A percentile compares a stretch with the other conserved stretches of the same genome.
phyloP scores from a whole-genome alignment of 2,888 invertebrate species.

The Thysanoteuthis rhombus region DNA sequence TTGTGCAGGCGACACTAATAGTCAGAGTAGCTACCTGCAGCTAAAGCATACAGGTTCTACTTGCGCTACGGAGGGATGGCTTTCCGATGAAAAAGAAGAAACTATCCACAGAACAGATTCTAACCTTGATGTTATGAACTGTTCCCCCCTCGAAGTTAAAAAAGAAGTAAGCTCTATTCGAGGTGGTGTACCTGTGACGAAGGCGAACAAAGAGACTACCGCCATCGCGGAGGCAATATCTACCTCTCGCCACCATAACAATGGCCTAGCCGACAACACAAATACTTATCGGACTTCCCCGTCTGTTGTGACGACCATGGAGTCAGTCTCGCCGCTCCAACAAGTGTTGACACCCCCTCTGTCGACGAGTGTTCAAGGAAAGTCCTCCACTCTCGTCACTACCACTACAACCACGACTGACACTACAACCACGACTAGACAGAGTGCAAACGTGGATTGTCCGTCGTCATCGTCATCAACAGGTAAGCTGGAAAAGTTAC shows the following conservation, averaged over 20 bases:
- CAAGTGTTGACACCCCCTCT: constrained; percentile 24
- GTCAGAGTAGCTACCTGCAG: background rate
- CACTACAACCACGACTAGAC: background rate
- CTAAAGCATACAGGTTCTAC: background rate
- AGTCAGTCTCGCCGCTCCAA: constrained; percentile 24
- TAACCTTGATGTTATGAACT: background rate
- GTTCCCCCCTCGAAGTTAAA: background rate
- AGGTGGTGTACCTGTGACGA: background rate
- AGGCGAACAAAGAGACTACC: background rate
- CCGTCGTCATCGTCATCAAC: background rate
- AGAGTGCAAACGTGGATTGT: background rate
- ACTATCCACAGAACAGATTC: background rate
- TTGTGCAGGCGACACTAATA: background rate
- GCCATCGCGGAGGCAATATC: background rate
- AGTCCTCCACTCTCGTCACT: background rate
- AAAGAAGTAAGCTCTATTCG: background rate
- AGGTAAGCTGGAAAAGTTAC: background rate
- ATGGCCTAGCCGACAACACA: background rate
- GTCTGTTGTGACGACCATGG: background rate
- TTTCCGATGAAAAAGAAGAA: background rate
- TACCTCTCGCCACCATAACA: background rate
- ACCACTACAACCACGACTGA: background rate
- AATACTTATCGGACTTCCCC: background rate
- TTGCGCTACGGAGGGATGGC: background rate
- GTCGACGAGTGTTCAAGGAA: background rate